A percentile compares a stretch with the other conserved stretches of the same genome.
Evolutionary conservation across 2,888 invertebrate species (phyloP).

Genomic region (Phrixothrix hirtus): DNA sequence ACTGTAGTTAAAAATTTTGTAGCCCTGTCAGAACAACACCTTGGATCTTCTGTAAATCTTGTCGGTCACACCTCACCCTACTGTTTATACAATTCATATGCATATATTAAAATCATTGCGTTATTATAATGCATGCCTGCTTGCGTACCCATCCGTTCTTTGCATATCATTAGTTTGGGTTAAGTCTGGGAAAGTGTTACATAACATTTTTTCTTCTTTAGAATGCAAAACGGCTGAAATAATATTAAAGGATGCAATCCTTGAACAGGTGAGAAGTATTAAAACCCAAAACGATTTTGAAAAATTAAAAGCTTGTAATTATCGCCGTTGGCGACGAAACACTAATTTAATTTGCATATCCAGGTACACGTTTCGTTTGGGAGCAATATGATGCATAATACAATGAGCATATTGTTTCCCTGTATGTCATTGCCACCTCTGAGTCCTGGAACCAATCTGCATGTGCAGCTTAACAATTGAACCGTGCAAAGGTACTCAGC

Average conservation of each 20-base stretch:
- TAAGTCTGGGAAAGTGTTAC: constrained; percentile 45
- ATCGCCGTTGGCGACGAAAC: constrained; percentile 40
- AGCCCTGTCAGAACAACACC: background rate
- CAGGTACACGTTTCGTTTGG: constrained; percentile 44
- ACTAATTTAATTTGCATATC: constrained; percentile 51
- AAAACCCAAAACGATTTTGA: constrained; percentile 4
- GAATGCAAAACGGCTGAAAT: constrained; percentile 32
- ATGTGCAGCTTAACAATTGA: constrained; percentile 36
- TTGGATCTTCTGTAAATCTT: constrained; percentile 48
- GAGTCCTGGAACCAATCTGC: constrained; percentile 53
- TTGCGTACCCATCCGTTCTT: constrained; percentile 41
- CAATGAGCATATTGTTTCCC: constrained; percentile 48
- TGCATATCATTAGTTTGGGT: constrained; percentile 45
- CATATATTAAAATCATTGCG: constrained; percentile 39
- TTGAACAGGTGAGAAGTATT: constrained; percentile 16
- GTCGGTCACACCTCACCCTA: constrained; percentile 57
- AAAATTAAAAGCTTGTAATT: constrained; percentile 41
- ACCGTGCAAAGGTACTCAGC: constrained; percentile 28
- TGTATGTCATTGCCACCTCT: constrained; percentile 45
- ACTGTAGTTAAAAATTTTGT: constrained; percentile 7
- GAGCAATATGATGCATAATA: constrained; percentile 34
- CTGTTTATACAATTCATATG: constrained; percentile 49
- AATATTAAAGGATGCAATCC: constrained; percentile 29
- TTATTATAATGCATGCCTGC: constrained; percentile 36
- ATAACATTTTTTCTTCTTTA: constrained; percentile 39